Percentiles rank a stretch among this genome's conserved stretches.
Conservation (phyloP, 2,888 invertebrate species). For the Odontomyia ornata region DNA sequence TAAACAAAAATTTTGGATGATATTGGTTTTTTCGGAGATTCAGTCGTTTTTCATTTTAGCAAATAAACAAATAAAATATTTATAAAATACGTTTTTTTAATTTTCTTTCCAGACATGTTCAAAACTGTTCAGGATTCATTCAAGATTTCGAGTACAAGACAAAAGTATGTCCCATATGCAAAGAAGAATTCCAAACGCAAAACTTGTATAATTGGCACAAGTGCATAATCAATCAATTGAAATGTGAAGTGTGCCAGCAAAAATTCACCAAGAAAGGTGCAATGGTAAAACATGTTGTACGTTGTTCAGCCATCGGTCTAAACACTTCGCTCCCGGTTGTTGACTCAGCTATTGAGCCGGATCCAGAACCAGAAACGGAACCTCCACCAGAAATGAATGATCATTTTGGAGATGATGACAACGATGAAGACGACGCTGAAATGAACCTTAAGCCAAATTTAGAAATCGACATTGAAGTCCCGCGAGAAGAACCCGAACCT, state of each 20-base stretch:
- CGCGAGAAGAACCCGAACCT: conserved; percentile 50
- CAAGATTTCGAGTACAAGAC: conserved; percentile 58
- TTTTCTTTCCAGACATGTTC: conserved; percentile 59
- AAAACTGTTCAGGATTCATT: conserved; percentile 51
- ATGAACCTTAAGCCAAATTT: conserved; percentile 39
- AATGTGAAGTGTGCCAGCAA: conserved; percentile 60
- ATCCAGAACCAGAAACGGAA: conserved; percentile 11
- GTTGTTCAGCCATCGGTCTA: conserved; percentile 42
- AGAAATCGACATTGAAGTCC: conserved; percentile 57
- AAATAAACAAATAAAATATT: too few relatives aligned
- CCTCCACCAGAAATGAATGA: conserved; percentile 10
- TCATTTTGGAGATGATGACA: neutral
- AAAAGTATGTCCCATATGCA: conserved; percentile 53
- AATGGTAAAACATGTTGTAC: conserved; percentile 49
- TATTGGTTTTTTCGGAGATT: too few relatives aligned
- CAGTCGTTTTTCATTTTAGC: too few relatives aligned
- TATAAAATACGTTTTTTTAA: too few relatives aligned
- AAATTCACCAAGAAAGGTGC: conserved; percentile 43
- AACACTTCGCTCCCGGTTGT: neutral
- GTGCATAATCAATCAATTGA: conserved; percentile 59
- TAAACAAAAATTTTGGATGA: too few relatives aligned
- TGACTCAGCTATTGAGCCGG: conserved; percentile 13
- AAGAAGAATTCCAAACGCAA: conserved; percentile 59
- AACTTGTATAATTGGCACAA: conserved; percentile 62
- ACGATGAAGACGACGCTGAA: neutral